Evolutionary conservation across 92 coral and sea anemone species (phyloP), one percentile per base, ranked within the genome.

Genomic region (Siderastrea radians): DNA sequence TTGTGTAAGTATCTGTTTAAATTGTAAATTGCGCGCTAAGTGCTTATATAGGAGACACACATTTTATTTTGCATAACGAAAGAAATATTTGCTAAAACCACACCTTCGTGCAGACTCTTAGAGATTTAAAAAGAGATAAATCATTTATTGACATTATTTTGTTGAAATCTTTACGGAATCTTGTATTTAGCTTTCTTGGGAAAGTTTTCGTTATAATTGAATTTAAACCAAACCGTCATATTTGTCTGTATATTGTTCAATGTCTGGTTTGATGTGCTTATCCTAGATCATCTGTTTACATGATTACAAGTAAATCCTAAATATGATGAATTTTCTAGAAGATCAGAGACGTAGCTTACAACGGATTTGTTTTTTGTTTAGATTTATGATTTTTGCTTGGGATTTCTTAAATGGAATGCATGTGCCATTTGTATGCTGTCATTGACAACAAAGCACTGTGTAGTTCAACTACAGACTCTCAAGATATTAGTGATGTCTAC

Each of bases 321-420:
- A 61, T 26, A 58, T 49, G 65, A 26, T 38, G 77, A 54, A 47
- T 57, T 57, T 82, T 71, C 85, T 14, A 52, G 76, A 70, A 82
- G 63, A 80, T 48, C 17, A 80, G 67, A 45, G 2, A 54, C 48
- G 3, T 57, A 11, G 54, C 67, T 44, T 55, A 16, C 38, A 3
- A 46, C 49, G 17, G 12, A 43, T 15, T 81, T 3, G 8, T 49
- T 5, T 43, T 12, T 68, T 7, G 5, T 43, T 58, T 57, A 69
- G 13, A 57, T 47, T 46, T 81, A 7, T 44, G 5, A 6, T 9
- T 54, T 63, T 13, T 57, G 64, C 8, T 46, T 15, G 44, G 66
- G 46, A 47, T 45, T n/a, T 16, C 12, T 15, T 7, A 12, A 13
- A 9, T 9, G 2, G 7, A 50, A 15, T 43, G 13, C 13, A 47